A percentile compares a stretch with the other conserved stretches of the same genome.
Conservation (phyloP, 2,888 invertebrate genomes). For the Mayetiola destructor region DNA sequence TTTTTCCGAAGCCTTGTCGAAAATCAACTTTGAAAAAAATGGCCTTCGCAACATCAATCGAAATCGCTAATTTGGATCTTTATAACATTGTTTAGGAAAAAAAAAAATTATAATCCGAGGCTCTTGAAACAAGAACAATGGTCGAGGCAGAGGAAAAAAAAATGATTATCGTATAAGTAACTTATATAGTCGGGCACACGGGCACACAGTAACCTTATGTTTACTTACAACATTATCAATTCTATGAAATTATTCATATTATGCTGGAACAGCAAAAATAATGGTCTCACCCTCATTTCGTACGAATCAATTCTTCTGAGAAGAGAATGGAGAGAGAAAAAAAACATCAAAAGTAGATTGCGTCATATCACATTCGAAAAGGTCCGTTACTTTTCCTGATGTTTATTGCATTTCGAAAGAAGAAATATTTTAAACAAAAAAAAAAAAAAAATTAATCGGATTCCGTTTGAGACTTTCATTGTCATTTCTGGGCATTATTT, state of each 20-base stretch:
- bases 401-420: too few species aligned
- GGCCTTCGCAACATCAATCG: too few species aligned
- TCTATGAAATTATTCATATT: neutral
- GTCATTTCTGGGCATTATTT: constrained; percentile 2
- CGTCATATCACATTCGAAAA: neutral
- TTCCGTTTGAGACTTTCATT: neutral
- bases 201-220: too few species aligned
- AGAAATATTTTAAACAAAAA: neutral
- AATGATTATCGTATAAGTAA: constrained; percentile 11
- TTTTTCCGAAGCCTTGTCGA: too few species aligned
- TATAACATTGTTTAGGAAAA: neutral
- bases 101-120: too few species aligned
- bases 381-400: neutral
- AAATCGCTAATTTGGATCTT: neutral
- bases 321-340: neutral
- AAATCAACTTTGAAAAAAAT: too few species aligned
- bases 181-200: neutral
- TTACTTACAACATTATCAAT: constrained; percentile 6
- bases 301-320: neutral
- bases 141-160: too few species aligned
- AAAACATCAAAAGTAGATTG: neutral
- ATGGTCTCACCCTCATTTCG: constrained; percentile 8
- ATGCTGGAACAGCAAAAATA: too few species aligned
- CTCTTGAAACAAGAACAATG: too few species aligned
- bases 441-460: neutral